Evolutionary conservation across 2,888 invertebrate genomes (phyloP).

Genomic region (Vanessa cardui): DNA sequence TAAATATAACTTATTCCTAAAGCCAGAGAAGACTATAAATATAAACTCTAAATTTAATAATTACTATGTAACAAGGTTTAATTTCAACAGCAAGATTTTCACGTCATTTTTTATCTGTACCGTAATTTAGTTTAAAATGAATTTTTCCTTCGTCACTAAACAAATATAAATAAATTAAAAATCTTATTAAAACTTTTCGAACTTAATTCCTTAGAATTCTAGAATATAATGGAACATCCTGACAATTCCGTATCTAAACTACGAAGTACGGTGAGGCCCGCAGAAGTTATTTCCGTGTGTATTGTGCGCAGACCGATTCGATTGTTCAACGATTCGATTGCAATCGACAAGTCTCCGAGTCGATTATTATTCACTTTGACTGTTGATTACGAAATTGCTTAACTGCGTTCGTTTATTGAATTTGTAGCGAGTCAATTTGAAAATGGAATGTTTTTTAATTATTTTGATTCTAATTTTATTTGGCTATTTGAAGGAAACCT

Average conservation of each 20-base stretch:
- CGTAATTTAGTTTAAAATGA: too few relatives aligned
- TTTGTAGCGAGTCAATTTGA: not conserved
- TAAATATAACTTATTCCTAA: too few relatives aligned
- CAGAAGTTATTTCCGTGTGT: constrained; percentile 8
- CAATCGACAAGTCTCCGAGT: constrained; percentile 15
- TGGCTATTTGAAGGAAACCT: too few relatives aligned
- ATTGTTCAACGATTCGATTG: constrained; percentile 15
- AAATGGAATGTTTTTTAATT: too few relatives aligned
- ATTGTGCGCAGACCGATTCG: constrained; percentile 13
- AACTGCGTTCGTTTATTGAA: not conserved
- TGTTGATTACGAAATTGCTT: constrained; percentile 10
- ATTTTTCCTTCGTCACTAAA: too few relatives aligned
- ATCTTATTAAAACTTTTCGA: not conserved
- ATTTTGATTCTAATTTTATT: too few relatives aligned
- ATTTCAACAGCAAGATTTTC: too few relatives aligned
- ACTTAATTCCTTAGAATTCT: not conserved
- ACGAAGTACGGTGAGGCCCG: not conserved
- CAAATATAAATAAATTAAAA: not conserved
- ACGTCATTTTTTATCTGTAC: too few relatives aligned
- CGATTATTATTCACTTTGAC: constrained; percentile 19
- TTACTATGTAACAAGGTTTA: too few relatives aligned
- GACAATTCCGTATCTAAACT: not conserved
- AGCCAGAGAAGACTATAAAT: too few relatives aligned
- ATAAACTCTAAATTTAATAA: too few relatives aligned
- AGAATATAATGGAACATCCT: constrained; percentile 4